These are phyloP conservation scores for Triplophysa rosa DNA, from an alignment of 2,113 vertebrate species.

Conservation along the genomic window DNA sequence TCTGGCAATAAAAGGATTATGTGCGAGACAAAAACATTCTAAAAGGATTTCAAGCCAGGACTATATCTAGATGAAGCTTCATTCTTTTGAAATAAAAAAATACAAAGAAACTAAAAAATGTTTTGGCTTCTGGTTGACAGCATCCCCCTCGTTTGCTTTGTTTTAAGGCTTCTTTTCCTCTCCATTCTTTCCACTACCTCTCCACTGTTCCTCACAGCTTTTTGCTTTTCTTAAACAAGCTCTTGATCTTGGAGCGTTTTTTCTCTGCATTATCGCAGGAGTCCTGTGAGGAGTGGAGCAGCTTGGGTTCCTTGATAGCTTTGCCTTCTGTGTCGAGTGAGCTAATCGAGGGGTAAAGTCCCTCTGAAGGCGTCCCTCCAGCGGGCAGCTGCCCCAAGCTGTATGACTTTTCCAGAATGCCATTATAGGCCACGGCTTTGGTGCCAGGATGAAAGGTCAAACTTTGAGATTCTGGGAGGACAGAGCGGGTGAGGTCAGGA, in stretches of 20 bases:
- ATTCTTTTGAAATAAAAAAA: slow-evolving; percentile 76
- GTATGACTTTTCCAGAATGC: slow-evolving; percentile 96
- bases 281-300: slow-evolving; percentile 86
- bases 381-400: slow-evolving; percentile 91
- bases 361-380: slow-evolving; percentile 74
- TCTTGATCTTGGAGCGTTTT: slow-evolving; percentile 97
- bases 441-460: slow-evolving; percentile 84
- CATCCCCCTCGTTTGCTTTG: slow-evolving; percentile 51
- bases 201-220: slow-evolving; percentile 38
- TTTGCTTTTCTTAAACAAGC: slow-evolving; percentile 92
- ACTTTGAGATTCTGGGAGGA: slow-evolving; percentile 86
- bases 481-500: slow-evolving; percentile 80
- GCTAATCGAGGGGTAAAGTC: slow-evolving; percentile 83
- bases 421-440: slow-evolving; percentile 84
- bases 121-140: slow-evolving; percentile 68
- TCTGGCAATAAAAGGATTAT: slow-evolving; percentile 58
- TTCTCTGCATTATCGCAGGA: slow-evolving; percentile 90
- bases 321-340: slow-evolving; percentile 84
- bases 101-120: slow-evolving; percentile 52
- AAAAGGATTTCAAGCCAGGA: slow-evolving; percentile 75
- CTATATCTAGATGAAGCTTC: slow-evolving; percentile 79
- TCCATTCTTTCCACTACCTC: neutral
- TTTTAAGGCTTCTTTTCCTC: slow-evolving; percentile 54
- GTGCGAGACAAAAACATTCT: slow-evolving; percentile 66
- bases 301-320: slow-evolving; percentile 78